These are phyloP conservation scores for Mastacembelus armatus DNA, from an alignment of 2,797 vertebrate species.

Conservation along the genomic window DNA sequence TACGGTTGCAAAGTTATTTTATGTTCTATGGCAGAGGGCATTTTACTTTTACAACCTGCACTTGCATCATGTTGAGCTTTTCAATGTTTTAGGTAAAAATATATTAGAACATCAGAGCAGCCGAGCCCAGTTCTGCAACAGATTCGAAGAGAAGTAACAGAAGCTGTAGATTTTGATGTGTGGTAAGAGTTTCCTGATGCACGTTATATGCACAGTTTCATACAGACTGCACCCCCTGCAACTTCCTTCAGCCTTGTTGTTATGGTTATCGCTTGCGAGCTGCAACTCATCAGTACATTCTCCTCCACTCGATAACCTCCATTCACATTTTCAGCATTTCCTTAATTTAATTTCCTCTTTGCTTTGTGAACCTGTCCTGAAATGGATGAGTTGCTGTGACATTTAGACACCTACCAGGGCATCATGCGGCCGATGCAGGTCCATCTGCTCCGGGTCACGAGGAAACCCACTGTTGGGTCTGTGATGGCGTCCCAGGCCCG, in stretches of 20 bases:
- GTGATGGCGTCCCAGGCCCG: slow-evolving; percentile 95
- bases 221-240: not conserved
- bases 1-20: slow-evolving; percentile 1
- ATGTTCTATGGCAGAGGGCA: not conserved
- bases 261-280: slow-evolving; percentile 50
- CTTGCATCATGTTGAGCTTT: not conserved
- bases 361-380: not conserved
- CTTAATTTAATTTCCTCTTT: not conserved
- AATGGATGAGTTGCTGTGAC: not conserved
- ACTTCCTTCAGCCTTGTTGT: slow-evolving; percentile 39
- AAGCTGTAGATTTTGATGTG: no score
- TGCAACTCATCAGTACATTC: not conserved
- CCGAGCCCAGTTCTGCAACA: no score
- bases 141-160: no score
- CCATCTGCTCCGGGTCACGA: slow-evolving; percentile 92
- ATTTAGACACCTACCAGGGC: slow-evolving; percentile 90
- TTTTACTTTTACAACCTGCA: not conserved
- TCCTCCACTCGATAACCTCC: not conserved
- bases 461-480: slow-evolving; percentile 93
- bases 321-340: not conserved
- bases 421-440: slow-evolving; percentile 90
- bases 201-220: not conserved
- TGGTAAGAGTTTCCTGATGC: not conserved
- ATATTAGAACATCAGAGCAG: not conserved
- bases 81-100: not conserved